Base-by-base conservation (phyloP, 92 coral and sea anemone species). In the Palythoa grandiflora region DNA sequence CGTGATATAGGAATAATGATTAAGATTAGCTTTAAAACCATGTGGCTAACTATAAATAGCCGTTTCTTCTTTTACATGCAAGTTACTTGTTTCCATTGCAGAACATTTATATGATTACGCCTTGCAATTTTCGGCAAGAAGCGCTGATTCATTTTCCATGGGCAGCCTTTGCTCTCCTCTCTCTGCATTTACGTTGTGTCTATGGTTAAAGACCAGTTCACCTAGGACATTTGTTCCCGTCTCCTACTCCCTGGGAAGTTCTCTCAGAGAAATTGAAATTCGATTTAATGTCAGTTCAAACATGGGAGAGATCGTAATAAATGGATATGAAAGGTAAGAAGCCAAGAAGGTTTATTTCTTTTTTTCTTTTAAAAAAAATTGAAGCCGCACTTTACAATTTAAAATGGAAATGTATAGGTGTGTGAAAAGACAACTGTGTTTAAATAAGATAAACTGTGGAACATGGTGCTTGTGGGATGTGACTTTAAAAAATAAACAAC, bases 241-340 rank as follows among this genome's bases (percentile, higher is more conserved):
- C 51, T 78, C 83, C 14, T 78, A 78, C 70, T 35, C 83, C 14
- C 48, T 78, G 21, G 48, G 16, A 78, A 36, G 19, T 6, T 78
- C 52, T 15, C 28, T 16, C 15, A 38, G 55, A 12, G 83, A 78
- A 14, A 10, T 78, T 78, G 83, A 78, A 66, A 55, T 78, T 3
- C 83, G 83, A 21, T 57, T 78, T 52, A 54, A 54, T 36, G 14
- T 66, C 16, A 47, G 55, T 78, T 2, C 68, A 1, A 57, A 63
- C 48, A 57, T 78, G 70, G 83, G 83, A 7, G 83, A 78, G 50
- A 66, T 78, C 3, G 83, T 78, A 6, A 53, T 78, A 54, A 61
- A 78, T 19, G 83, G 83, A 6, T 10, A 55, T 10, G 16, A 53
- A 78, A 78, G 14, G 83, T 78, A 57, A 16, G 68, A 53, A 16